These are phyloP conservation scores for Cacatua alba DNA, from an alignment of 2,113 vertebrate species.

Conservation along the genomic window DNA sequence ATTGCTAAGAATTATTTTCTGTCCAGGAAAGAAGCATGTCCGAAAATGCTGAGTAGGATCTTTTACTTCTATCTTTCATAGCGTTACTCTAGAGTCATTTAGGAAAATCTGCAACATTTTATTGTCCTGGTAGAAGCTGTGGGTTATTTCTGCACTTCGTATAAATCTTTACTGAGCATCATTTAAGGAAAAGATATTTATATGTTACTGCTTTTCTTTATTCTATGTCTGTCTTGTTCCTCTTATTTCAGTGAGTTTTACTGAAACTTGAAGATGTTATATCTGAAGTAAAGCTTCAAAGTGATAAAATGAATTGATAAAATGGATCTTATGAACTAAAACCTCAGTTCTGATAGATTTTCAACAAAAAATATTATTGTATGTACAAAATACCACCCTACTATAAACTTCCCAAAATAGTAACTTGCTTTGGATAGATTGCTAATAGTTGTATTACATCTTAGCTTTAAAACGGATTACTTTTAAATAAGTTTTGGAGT, in stretches of 20 bases:
- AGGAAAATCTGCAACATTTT: neutral
- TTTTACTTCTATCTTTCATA: neutral
- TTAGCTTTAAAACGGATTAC: neutral
- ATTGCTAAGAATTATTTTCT: neutral
- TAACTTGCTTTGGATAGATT: neutral
- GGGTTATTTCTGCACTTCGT: neutral
- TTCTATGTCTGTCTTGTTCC: neutral
- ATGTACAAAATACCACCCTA: neutral
- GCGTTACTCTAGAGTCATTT: neutral
- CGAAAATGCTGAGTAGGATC: conserved; percentile 22
- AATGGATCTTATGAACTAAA: neutral
- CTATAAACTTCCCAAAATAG: neutral
- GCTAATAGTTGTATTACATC: neutral
- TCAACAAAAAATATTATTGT: neutral
- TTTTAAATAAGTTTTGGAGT: neutral
- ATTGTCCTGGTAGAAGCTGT: neutral
- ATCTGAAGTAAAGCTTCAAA: neutral
- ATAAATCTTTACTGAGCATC: neutral
- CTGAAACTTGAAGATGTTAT: neutral
- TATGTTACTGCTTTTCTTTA: neutral
- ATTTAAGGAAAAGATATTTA: neutral
- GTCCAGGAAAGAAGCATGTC: neutral
- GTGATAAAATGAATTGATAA: neutral
- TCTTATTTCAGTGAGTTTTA: neutral
- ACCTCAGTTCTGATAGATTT: neutral